Conservation (phyloP, 2,797 vertebrate species). For the Propithecus deckenii region DNA sequence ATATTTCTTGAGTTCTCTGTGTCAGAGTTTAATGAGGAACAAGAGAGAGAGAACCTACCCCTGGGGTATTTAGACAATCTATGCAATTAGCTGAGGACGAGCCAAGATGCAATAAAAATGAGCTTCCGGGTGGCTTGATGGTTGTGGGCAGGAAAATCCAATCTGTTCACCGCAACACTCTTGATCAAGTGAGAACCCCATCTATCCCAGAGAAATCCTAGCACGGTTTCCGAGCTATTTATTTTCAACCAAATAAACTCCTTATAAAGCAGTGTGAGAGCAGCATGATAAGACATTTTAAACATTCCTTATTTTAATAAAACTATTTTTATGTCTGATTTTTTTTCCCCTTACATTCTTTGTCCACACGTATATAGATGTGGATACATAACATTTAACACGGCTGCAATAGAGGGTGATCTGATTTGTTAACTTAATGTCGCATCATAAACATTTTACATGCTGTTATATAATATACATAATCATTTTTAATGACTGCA, state of each 20-base stretch:
- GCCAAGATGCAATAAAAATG: neutral
- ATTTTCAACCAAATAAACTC: constrained; percentile 39
- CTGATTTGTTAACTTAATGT: constrained; percentile 71
- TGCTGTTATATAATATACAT: constrained; percentile 65
- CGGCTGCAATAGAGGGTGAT: constrained; percentile 5
- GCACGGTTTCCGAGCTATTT: neutral
- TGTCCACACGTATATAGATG: neutral
- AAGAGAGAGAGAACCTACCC: neutral
- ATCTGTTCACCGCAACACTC: neutral
- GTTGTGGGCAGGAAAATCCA: neutral
- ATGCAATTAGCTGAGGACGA: neutral
- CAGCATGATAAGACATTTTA: neutral
- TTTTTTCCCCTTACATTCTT: constrained; percentile 14
- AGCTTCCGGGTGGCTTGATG: neutral
- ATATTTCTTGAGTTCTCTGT: neutral
- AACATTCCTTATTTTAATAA: constrained; percentile 26
- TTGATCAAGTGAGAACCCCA: neutral
- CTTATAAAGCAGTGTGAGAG: neutral
- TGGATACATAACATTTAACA: constrained; percentile 1
- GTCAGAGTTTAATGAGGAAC: neutral
- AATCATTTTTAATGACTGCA: constrained; percentile 72
- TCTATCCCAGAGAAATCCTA: neutral
- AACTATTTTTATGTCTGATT: constrained; percentile 18
- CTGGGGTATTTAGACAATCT: neutral
- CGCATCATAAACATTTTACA: constrained; percentile 60